Conservation (phyloP, 2,888 invertebrate genomes). For the Abrostola tripartita region DNA sequence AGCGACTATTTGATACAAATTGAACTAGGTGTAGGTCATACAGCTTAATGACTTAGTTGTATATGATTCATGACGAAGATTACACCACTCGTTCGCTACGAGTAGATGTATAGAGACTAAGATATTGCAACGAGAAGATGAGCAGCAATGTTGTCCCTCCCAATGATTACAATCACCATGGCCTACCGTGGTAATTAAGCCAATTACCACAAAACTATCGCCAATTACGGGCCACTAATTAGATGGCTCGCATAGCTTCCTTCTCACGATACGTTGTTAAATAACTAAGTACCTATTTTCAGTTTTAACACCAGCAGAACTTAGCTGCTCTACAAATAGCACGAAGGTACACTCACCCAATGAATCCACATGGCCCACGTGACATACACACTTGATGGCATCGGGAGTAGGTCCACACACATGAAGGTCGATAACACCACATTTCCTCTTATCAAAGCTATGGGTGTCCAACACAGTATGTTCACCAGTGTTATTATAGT, state of each 20-base stretch:
- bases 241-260: too few relatives aligned
- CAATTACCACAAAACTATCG: too few relatives aligned
- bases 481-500: conserved; percentile 68
- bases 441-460: conserved; percentile 72
- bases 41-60: conserved; percentile 7
- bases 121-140: too few relatives aligned
- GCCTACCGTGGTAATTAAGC: too few relatives aligned
- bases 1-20: conserved; percentile 19
- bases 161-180: too few relatives aligned
- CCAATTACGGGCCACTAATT: too few relatives aligned
- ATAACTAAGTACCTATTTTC: too few relatives aligned
- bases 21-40: conserved; percentile 9
- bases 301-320: too few relatives aligned
- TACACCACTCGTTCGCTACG: not conserved
- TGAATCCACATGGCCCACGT: conserved; percentile 74
- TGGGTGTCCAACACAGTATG: conserved; percentile 78
- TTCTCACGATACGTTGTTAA: too few relatives aligned
- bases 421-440: conserved; percentile 69
- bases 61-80: not conserved
- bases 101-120: not conserved
- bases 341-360: conserved; percentile 61
- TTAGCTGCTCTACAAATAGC: not conserved
- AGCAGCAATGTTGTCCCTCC: too few relatives aligned
- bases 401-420: conserved; percentile 51
- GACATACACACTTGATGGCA: conserved; percentile 62